Evolutionary conservation across 2,888 invertebrate species (phyloP).

Genomic region (Abrostola tripartita): DNA sequence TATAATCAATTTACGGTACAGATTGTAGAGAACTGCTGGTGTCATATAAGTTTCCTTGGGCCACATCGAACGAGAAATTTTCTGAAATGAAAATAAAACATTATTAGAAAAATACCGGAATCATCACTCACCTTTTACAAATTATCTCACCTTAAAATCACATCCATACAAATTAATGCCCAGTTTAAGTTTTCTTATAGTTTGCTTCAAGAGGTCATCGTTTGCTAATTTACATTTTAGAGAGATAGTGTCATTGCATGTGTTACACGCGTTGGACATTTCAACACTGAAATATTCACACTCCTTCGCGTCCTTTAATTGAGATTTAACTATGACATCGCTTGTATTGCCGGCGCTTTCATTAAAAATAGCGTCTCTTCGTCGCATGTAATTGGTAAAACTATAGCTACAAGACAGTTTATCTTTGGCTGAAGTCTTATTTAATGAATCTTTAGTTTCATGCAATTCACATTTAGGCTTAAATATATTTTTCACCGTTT

Average conservation of each 20-base stretch:
- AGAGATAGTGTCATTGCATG: constrained; percentile 74
- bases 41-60: constrained; percentile 78
- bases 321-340: background rate
- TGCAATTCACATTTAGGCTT: constrained; percentile 52
- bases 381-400: constrained; percentile 77
- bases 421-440: constrained; percentile 22
- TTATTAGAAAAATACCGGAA: background rate
- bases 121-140: background rate
- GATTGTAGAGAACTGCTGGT: constrained; percentile 74
- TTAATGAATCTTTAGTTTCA: constrained; percentile 17
- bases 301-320: too few species aligned
- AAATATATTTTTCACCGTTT: constrained; percentile 76
- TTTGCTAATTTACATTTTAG: constrained; percentile 70
- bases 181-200: constrained; percentile 77
- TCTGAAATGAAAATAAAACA: constrained; percentile 69
- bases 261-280: constrained; percentile 65
- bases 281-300: constrained; percentile 41
- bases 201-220: constrained; percentile 70
- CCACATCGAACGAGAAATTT: constrained; percentile 80
- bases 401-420: constrained; percentile 64
- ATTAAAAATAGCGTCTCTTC: constrained; percentile 65
- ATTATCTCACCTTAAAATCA: constrained; percentile 78
- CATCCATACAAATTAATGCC: constrained; percentile 85
- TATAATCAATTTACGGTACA: constrained; percentile 78
- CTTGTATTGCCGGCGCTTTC: constrained; percentile 30